phyloP scores from a whole-genome alignment of 2,113 vertebrate species.

The Lathamus discolor region DNA sequence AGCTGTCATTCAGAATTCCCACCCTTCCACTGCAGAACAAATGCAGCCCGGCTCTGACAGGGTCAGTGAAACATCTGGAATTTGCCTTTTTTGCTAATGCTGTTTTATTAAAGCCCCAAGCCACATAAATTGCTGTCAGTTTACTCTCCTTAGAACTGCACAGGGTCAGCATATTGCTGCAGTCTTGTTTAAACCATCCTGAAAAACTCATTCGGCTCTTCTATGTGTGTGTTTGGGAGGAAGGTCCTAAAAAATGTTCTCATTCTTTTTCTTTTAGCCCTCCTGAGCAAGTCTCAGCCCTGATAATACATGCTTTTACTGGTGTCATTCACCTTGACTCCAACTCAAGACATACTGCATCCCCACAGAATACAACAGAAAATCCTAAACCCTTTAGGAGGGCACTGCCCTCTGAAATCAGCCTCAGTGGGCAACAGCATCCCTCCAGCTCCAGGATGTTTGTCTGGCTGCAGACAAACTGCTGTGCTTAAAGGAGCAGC shows the following conservation, averaged over 20 bases:
- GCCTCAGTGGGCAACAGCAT: background rate
- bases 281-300: background rate
- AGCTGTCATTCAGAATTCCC: background rate
- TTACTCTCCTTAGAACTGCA: background rate
- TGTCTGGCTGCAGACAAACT: background rate
- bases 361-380: background rate
- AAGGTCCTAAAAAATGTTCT: background rate
- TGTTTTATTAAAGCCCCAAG: background rate
- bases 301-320: background rate
- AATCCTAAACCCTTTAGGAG: background rate
- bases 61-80: background rate
- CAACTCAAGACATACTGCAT: background rate
- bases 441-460: background rate
- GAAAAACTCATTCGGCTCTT: background rate
- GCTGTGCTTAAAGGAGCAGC: background rate
- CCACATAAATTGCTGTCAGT: background rate
- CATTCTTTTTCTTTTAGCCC: background rate
- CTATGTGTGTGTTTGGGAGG: fast-evolving
- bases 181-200: background rate
- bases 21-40: background rate
- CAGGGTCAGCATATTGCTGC: background rate
- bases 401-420: background rate
- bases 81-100: background rate
- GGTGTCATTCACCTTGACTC: background rate
- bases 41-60: background rate